Conservation (phyloP, 2,888 invertebrate genomes). For the Flexamia atlantica region DNA sequence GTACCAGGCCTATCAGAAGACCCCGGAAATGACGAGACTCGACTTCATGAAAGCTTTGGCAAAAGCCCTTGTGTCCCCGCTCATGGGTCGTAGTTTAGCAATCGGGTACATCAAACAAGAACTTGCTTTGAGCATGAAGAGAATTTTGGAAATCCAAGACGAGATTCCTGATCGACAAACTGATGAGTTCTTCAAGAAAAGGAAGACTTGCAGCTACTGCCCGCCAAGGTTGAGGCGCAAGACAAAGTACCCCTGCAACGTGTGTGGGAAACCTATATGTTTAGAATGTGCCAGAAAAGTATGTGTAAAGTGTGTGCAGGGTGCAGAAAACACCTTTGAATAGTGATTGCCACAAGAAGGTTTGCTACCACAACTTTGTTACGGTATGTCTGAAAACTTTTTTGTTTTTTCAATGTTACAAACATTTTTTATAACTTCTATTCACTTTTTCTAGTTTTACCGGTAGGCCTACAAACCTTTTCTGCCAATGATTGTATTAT, state of each 20-base stretch:
- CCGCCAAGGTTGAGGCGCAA: constrained; percentile 46
- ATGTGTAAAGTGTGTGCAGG: constrained; percentile 1
- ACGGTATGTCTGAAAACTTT: neutral
- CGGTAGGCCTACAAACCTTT: no score
- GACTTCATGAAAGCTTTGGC: constrained; percentile 55
- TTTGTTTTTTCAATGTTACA: neutral
- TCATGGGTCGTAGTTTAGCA: constrained; percentile 28
- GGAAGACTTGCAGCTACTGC: constrained; percentile 48
- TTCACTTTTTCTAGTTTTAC: no score
- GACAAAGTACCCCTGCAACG: constrained; percentile 48
- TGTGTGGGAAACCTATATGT: constrained; percentile 48
- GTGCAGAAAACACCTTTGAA: no score
- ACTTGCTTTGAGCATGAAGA: constrained; percentile 28
- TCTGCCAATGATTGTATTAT: no score
- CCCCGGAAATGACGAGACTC: constrained; percentile 4
- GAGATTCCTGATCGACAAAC: neutral
- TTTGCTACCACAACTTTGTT: no score
- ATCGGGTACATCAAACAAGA: constrained; percentile 28
- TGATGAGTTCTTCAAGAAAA: constrained; percentile 1
- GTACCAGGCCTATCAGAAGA: neutral
- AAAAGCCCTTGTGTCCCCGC: constrained; percentile 1
- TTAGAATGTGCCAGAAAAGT: constrained; percentile 44
- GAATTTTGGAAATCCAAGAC: constrained; percentile 41
- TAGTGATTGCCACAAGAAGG: no score
- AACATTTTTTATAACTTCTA: no score